These are phyloP conservation scores for Nesogale talazaci DNA, from an alignment of 2,113 vertebrate species.

Conservation along the genomic window DNA sequence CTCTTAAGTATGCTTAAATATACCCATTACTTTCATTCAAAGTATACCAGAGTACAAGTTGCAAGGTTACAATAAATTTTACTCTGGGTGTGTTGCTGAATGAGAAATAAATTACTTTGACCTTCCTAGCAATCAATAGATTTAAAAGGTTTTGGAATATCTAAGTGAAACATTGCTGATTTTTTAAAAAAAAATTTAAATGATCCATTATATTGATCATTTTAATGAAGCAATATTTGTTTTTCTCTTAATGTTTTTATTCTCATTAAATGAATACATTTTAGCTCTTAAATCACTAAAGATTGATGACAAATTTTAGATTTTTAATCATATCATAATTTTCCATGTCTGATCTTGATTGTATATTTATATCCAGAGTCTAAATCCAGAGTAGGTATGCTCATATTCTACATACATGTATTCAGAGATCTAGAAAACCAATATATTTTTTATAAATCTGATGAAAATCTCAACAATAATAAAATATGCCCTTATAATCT, in stretches of 20 bases:
- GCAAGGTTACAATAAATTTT: background rate
- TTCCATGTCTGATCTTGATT: background rate
- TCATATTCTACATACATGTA: no score
- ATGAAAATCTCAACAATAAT: no score
- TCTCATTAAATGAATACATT: background rate
- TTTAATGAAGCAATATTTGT: background rate
- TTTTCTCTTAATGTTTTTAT: background rate
- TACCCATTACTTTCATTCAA: background rate
- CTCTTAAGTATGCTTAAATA: background rate
- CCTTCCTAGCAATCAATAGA: background rate
- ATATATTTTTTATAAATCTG: no score
- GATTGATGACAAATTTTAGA: background rate
- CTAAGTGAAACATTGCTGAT: background rate
- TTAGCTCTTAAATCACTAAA: background rate
- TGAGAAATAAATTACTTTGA: background rate
- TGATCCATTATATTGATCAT: background rate
- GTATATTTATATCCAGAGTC: background rate
- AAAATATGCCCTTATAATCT: no score
- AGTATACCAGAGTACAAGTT: background rate
- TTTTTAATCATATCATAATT: background rate
- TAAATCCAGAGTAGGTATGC: background rate
- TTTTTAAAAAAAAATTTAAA: background rate
- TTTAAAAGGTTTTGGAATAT: background rate
- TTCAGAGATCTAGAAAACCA: no score
- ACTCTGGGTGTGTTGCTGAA: background rate